Base-by-base conservation (phyloP, 2,888 invertebrate genomes). In the Epinotia nisella region DNA sequence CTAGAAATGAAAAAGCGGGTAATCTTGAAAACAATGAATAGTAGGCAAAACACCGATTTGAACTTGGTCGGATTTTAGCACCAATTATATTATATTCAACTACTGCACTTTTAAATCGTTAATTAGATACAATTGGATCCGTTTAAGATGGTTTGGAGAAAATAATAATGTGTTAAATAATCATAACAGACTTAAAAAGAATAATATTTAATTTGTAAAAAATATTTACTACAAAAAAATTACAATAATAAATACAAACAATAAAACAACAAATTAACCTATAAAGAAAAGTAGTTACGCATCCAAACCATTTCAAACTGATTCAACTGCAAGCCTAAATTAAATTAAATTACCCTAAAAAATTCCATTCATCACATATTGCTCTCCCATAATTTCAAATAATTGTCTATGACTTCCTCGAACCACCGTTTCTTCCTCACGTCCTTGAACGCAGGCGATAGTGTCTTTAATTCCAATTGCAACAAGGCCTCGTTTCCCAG, bases 361-460 rank as follows among this genome's bases (percentile, higher is more conserved):
- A 71, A 35, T 29, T 66, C 80, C 75, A 55, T 76, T 75, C 53
- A 89, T 95, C 95, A 96, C 95, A 97, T 97, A 89, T 98, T 98
- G 82, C 96, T 96, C 90, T 98, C 98, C 97, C 98, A 98, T 77
- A 98, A 92, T 90, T 97, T 97, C 89, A 97, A 95, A 91, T 97
- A 97, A 94, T 98, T 98, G 91, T 97, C 97, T 86, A 98, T 95
- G 74, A 97, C 97, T 93, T 98, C 97, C 79, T 96, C 96, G 87
- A 97, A 98, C 97, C 97, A 98, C 85, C 95, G 94, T 81, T 95
- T 95, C 86, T 97, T 97, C 56, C 94, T 93, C 3, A 94, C 94
- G 79, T 97, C 96, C 79, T 96, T 96, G 86, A 98, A 97, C 9
- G 96, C 96, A 13, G 97, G 96, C 74, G 96, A 95, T 76, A 98